These are phyloP conservation scores for Chlorodrepanis virens DNA, from an alignment of 2,113 vertebrate genomes.

Conservation along the genomic window DNA sequence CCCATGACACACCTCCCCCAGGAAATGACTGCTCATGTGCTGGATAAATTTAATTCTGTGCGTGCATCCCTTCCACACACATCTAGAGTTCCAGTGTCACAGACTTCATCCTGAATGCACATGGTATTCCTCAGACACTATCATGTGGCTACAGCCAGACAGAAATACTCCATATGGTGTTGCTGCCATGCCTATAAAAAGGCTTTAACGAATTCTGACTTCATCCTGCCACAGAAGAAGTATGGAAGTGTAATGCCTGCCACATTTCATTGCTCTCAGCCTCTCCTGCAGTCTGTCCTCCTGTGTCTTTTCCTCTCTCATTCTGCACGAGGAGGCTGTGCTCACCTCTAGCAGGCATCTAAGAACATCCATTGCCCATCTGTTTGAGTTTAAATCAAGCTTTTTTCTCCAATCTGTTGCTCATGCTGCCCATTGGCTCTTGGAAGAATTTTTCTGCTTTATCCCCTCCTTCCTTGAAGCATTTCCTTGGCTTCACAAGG, in stretches of 20 bases:
- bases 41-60: not conserved
- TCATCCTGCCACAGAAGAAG: not conserved
- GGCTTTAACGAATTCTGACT: conserved; percentile 50
- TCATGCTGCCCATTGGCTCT: not conserved
- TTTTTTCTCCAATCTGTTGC: not conserved
- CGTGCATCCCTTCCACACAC: not conserved
- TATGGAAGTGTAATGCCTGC: conserved; percentile 5
- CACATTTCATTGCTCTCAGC: conserved; percentile 29
- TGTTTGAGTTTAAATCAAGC: not conserved
- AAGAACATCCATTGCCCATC: not conserved
- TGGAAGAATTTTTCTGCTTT: not conserved
- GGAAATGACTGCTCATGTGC: not conserved
- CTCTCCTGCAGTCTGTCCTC: not conserved
- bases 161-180: conserved; percentile 46
- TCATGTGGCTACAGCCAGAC: not conserved
- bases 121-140: not conserved
- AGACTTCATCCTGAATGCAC: not conserved
- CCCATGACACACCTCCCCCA: not conserved
- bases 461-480: not conserved
- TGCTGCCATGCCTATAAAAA: conserved; percentile 50
- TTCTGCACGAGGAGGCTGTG: not conserved
- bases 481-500: not conserved
- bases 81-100: not conserved
- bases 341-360: not conserved
- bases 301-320: not conserved